A percentile compares a stretch with the other conserved stretches of the same genome.
phyloP scores from a whole-genome alignment of 2,113 vertebrate species.

The Nipponia nippon region DNA sequence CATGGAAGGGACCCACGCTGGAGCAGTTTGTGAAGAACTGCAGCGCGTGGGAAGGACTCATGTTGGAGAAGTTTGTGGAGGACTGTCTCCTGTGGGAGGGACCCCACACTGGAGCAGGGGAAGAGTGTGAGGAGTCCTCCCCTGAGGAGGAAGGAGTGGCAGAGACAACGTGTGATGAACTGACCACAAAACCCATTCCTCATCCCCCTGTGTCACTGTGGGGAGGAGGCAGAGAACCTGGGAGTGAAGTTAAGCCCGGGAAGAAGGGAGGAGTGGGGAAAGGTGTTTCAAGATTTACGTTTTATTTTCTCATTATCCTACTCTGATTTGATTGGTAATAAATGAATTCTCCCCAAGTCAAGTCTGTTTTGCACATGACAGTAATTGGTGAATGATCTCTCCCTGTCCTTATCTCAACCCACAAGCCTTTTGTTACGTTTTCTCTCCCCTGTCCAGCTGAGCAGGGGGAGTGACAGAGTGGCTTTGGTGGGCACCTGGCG shows the following conservation, averaged over 20 bases:
- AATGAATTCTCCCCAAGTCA: neutral
- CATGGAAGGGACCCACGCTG: neutral
- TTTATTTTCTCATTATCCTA: neutral
- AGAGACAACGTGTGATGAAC: neutral
- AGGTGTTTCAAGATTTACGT: neutral
- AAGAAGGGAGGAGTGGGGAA: neutral
- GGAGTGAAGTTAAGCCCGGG: neutral
- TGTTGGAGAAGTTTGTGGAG: neutral
- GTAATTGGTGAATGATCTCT: neutral
- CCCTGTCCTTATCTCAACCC: neutral
- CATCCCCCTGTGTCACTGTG: accelerated
- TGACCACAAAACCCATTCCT: neutral
- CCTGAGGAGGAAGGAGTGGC: neutral
- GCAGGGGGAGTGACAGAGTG: neutral
- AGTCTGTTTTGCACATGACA: neutral
- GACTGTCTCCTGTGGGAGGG: neutral
- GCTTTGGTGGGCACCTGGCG: neutral
- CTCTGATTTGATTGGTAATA: neutral
- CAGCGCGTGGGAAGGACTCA: neutral
- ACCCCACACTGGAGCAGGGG: neutral
- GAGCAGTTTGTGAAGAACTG: neutral
- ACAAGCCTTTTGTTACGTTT: neutral
- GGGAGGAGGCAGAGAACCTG: neutral
- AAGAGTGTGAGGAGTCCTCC: neutral
- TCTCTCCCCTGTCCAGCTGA: neutral